These are phyloP conservation scores for Passer montanus DNA, from an alignment of 2,113 vertebrate genomes.

Conservation along the genomic window DNA sequence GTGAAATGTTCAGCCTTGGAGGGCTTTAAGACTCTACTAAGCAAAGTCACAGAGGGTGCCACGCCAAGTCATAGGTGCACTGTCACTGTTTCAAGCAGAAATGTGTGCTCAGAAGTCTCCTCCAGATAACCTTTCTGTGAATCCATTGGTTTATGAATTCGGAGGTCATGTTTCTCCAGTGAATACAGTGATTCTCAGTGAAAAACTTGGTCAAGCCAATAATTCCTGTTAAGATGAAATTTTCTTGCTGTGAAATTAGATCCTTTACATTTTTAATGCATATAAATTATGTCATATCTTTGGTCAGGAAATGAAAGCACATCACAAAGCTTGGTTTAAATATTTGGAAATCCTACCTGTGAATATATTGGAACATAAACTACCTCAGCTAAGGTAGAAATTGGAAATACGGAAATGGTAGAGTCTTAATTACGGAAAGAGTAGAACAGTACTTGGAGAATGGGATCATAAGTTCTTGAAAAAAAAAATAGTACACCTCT, in stretches of 20 bases:
- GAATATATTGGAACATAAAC: neutral
- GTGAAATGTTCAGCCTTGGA: neutral
- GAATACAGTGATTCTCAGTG: neutral
- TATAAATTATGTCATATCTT: neutral
- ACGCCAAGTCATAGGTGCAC: rapidly evolving
- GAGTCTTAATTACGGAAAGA: neutral
- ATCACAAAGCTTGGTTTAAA: neutral
- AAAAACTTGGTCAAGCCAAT: neutral
- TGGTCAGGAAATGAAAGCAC: neutral
- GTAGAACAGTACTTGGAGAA: neutral
- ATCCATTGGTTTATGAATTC: neutral
- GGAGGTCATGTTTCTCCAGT: neutral
- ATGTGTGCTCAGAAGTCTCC: neutral
- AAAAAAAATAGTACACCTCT: neutral
- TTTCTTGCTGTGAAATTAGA: neutral
- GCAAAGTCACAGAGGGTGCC: rapidly evolving
- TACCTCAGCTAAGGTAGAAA: neutral
- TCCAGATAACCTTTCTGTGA: neutral
- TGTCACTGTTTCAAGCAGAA: neutral
- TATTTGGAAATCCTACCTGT: neutral
- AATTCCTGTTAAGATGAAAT: neutral
- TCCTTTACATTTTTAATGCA: neutral
- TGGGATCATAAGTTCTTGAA: neutral
- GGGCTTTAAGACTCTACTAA: neutral
- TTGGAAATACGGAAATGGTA: neutral